Evolutionary conservation across 2,888 invertebrate genomes (phyloP), one percentile per base, ranked within the genome.

Genomic region (Calameuta pallipes): DNA sequence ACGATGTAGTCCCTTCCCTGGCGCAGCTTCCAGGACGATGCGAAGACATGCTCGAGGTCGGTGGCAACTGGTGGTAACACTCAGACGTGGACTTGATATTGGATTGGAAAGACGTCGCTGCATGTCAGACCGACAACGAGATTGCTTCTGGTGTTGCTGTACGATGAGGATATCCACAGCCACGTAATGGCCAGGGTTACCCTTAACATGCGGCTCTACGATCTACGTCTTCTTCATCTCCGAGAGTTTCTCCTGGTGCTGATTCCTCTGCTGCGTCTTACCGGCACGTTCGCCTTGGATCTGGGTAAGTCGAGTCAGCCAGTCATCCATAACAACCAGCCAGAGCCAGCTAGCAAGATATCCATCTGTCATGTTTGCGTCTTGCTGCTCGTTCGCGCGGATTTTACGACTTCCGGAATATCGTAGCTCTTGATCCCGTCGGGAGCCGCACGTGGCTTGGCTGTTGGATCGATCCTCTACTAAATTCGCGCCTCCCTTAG

Each of bases 141-240:
- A 56, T 56, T 56, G 56, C 23, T 56, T 9, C 56, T 30, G 69
- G 41, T 73, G 84, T 84, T 85, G 86, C 85, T 86, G 84, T 87
- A 88, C 89, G 86, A 90, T 89, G 90, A 85, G 83, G 78, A 78
- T 70, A 56, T 78, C 75, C 84, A 84, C 84, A 85, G 80, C 83
- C 86, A 84, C 85, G 86, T 85, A 87, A 86, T 85, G 85, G 84
- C 85, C 85, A 85, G 70, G 75, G 76, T 78, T 68, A 76, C 68
- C 78, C 73, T 85, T 87, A 90, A 89, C 87, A 91, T 91, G 91
- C 88, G 85, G 84, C 84, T 83, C 86, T 85, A 84, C 85, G 84
- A 82, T 83, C 84, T 82, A 80, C 84, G 80, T 78, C 81, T 84
- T 83, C 85, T 82, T 82, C 85, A 87, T 82, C 86, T 87, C 82